Evolutionary conservation across 1,140 invertebrate species (phyloP).

Genomic region (Halyomorpha halys): DNA sequence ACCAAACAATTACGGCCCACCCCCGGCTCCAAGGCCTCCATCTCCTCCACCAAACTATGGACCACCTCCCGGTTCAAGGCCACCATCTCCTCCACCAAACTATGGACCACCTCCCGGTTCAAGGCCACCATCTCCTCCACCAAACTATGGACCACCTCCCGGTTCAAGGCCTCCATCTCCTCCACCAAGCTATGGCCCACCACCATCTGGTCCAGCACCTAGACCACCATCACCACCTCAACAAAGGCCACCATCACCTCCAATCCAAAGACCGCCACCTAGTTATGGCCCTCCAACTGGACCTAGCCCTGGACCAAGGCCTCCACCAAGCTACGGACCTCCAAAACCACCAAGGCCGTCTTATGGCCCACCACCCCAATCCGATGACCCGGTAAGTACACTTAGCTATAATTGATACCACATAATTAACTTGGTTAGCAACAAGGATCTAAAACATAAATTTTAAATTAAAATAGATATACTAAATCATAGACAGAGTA

Average conservation of each 20-base stretch:
- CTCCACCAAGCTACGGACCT: conserved; percentile 21
- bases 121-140: conserved; percentile 6
- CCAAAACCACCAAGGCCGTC: conserved; percentile 31
- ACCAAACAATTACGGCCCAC: too few species aligned
- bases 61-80: background rate
- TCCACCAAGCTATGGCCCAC: conserved; percentile 2
- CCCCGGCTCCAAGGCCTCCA: background rate
- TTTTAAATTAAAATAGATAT: too few species aligned
- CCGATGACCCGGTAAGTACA: background rate
- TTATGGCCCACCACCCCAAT: conserved; percentile 28
- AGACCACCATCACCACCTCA: conserved; percentile 4
- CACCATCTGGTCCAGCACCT: background rate
- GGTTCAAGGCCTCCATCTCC: background rate
- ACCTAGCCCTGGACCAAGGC: conserved; percentile 31
- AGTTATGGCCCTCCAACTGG: conserved; percentile 22
- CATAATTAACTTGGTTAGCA: too few species aligned
- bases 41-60: background rate
- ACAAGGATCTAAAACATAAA: too few species aligned
- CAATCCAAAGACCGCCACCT: conserved; percentile 3
- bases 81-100: background rate
- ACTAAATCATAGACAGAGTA: too few species aligned
- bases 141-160: conserved; percentile 1
- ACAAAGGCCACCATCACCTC: background rate
- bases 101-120: background rate
- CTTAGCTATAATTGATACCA: too few species aligned